phyloP scores from a whole-genome alignment of 2,888 invertebrate species.

The Ceriagrion tenellum region DNA sequence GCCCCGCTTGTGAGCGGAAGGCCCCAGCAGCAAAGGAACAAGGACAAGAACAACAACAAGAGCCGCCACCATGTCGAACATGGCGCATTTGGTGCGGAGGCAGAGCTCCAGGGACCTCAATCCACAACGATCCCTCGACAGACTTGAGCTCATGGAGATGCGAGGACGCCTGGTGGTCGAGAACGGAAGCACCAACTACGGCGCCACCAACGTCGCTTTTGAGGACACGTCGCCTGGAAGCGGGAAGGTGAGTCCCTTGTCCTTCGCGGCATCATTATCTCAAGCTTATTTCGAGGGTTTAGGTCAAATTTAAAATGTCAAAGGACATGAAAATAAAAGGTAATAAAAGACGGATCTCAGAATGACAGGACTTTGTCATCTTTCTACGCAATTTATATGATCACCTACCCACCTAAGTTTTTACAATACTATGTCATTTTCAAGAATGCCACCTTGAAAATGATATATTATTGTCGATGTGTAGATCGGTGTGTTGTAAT shows the following conservation, averaged over 20 bases:
- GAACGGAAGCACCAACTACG: conserved; percentile 86
- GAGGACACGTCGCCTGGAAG: conserved; percentile 82
- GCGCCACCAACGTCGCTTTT: conserved; percentile 92
- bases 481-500: too few species aligned
- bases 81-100: conserved; percentile 91
- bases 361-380: too few species aligned
- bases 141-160: conserved; percentile 92
- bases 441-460: too few species aligned
- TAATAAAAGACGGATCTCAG: too few species aligned
- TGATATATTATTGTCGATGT: too few species aligned
- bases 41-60: neutral
- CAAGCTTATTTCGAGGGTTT: too few species aligned
- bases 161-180: conserved; percentile 89
- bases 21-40: conserved; percentile 17
- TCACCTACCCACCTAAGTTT: too few species aligned
- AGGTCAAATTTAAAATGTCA: too few species aligned
- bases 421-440: too few species aligned
- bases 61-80: conserved; percentile 87
- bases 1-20: conserved; percentile 66
- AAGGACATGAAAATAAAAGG: too few species aligned
- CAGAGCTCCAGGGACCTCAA: conserved; percentile 93
- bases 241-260: conserved; percentile 75
- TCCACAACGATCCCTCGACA: conserved; percentile 89
- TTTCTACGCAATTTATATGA: too few species aligned
- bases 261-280: too few species aligned